Percentiles rank a stretch among this genome's conserved stretches.
phyloP scores from a whole-genome alignment of 2,888 invertebrate species.

The Beris chalybata region DNA sequence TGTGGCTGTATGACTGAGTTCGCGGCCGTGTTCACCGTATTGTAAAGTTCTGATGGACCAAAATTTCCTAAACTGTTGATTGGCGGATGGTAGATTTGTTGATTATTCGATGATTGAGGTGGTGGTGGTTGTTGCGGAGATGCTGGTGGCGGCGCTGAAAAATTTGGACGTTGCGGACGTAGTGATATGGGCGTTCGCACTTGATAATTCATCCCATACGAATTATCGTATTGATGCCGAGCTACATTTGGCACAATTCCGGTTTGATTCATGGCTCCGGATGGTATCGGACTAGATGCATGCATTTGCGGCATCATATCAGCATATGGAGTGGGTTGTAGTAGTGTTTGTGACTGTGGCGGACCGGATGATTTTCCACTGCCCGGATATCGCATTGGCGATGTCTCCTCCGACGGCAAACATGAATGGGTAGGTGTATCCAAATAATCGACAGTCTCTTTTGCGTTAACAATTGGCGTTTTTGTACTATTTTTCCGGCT shows the following conservation, averaged over 20 bases:
- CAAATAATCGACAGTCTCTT: slow-evolving; percentile 44
- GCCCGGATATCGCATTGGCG: slow-evolving; percentile 48
- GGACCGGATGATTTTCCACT: slow-evolving; percentile 35
- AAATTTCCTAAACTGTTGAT: slow-evolving; percentile 37
- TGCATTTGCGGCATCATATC: slow-evolving; percentile 41
- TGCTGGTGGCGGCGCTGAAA: slow-evolving; percentile 31
- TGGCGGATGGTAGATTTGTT: slow-evolving; percentile 34
- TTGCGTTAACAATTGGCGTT: slow-evolving; percentile 43
- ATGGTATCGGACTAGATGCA: slow-evolving; percentile 37
- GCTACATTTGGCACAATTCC: slow-evolving; percentile 36
- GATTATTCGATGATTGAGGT: slow-evolving; percentile 11
- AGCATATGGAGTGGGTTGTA: slow-evolving; percentile 38
- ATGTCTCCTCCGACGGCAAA: slow-evolving; percentile 46
- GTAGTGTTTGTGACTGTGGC: slow-evolving; percentile 35
- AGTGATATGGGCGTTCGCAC: slow-evolving; percentile 32
- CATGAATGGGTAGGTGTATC: slow-evolving; percentile 41
- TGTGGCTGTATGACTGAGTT: slow-evolving; percentile 25
- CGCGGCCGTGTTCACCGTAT: slow-evolving; percentile 6
- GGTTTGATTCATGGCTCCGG: slow-evolving; percentile 31
- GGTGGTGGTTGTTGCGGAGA: slow-evolving; percentile 36
- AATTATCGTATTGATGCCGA: slow-evolving; percentile 35
- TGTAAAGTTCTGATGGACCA: slow-evolving; percentile 40
- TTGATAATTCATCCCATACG: slow-evolving; percentile 35
- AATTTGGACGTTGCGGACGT: slow-evolving; percentile 35
- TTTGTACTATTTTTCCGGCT: slow-evolving; percentile 61